Base-by-base conservation (phyloP, 2,113 vertebrate species). In the Perca fluviatilis region DNA sequence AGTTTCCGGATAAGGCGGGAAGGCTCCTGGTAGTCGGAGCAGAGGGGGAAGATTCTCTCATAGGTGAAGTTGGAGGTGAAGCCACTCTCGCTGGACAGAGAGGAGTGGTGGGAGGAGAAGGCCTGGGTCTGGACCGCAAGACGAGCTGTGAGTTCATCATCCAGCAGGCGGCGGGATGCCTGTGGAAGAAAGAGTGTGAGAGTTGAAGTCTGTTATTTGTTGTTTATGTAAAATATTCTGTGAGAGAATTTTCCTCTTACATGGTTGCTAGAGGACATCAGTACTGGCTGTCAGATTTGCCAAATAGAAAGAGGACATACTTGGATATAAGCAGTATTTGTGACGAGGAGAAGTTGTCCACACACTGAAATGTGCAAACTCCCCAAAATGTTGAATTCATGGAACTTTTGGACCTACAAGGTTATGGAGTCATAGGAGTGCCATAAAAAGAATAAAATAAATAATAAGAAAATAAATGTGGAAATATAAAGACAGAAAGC, bases 11-110 rank as follows among this genome's bases (percentile, higher is more conserved):
- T 96, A 62, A 98, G 94, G 66, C 96, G 95, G 0, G 97, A 97
- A 0, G 98, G 98, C 91, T 99, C 98, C 95, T 99, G 98, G 93
- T 99, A 99, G 91, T 99, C 98, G 0, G 97, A 96, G 18, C 96
- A 96, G 71, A 99, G 94, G 2, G 98, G 98, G 78, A 99, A 99
- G 88, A 99, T 98, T 85, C 97, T 96, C 83, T 99, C 98, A 0
- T 99, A 99, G 14, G 98, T 98, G 60, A 97, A 97, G 88, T 94
- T 98, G 88, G 96, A 96, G 73, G 96, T 97, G 23, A 97, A 98
- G 61, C 96, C 96, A 1, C 94, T 95, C 50, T 98, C 97, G 0
- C 97, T 99, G 72, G 97, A 95, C 10, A 96, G 94, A 3, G 97
- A 96, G 25, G 97, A 98, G 80, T 95, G 95, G 72, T 94, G 96